These are phyloP conservation scores for Leptobrachium ailaonicum DNA, from an alignment of 2,113 vertebrate genomes.

Conservation along the genomic window DNA sequence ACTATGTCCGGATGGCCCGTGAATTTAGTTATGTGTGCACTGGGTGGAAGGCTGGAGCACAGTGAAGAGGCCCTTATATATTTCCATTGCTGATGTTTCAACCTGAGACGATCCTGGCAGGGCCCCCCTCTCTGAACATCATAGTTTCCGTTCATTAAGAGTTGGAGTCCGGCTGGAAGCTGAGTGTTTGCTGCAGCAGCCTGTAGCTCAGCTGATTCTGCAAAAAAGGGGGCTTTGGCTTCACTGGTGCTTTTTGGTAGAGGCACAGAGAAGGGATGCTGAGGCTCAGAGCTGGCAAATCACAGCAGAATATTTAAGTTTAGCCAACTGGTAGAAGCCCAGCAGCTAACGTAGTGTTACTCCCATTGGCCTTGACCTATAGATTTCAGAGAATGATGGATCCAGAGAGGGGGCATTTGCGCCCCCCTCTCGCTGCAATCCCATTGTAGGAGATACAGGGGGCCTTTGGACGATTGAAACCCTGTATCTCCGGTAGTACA, in stretches of 20 bases:
- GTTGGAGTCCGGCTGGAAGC: conserved; percentile 38
- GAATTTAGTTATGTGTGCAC: conserved; percentile 23
- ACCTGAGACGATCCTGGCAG: conserved; percentile 46
- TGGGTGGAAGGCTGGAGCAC: not conserved
- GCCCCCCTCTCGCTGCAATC: no score
- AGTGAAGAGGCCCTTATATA: conserved; percentile 48
- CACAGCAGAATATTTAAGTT: no score
- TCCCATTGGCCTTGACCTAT: no score
- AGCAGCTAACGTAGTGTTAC: no score
- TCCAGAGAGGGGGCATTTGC: no score
- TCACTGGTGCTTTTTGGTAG: not conserved
- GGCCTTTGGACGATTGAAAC: no score
- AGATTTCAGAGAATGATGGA: no score
- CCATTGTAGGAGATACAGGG: no score
- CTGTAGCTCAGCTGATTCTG: conserved; percentile 46
- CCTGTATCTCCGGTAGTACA: no score
- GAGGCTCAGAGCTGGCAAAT: not conserved
- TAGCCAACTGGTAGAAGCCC: no score
- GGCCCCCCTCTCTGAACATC: conserved; percentile 42
- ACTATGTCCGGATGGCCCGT: conserved; percentile 21
- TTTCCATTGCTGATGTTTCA: conserved; percentile 49
- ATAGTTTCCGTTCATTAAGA: conserved; percentile 52
- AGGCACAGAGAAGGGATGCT: conserved; percentile 23
- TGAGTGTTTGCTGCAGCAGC: conserved; percentile 21
- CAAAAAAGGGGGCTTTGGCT: conserved; percentile 27